Conservation (phyloP, 2,113 vertebrate species). For the cattle (Bos taurus) region DNA sequence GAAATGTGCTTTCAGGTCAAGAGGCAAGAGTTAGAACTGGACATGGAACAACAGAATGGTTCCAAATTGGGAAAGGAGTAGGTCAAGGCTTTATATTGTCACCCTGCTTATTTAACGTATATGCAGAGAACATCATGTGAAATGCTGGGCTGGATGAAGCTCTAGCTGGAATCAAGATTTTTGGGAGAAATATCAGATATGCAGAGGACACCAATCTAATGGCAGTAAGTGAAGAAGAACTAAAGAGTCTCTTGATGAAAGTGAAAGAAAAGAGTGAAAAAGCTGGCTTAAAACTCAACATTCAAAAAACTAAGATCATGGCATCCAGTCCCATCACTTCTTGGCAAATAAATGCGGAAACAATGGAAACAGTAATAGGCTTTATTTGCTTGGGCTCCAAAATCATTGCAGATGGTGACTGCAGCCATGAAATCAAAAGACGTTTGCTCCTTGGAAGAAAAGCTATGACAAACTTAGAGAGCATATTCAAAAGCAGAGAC, state of each 20-base stretch:
- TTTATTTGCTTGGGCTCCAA: not conserved
- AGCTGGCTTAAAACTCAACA: not conserved
- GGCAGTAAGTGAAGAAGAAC: not conserved
- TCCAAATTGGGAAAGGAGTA: not conserved
- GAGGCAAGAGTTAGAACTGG: not conserved
- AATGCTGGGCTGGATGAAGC: not conserved
- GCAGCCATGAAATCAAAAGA: not conserved
- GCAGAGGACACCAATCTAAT: not conserved
- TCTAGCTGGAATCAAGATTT: not conserved
- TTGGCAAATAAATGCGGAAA: not conserved
- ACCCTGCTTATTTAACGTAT: not conserved
- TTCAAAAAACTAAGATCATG: not conserved
- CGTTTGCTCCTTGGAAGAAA: not conserved
- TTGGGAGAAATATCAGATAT: not conserved
- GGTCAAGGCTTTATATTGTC: not conserved
- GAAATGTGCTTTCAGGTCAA: not conserved
- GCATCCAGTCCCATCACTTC: not conserved
- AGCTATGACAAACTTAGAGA: not conserved
- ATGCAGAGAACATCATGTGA: not conserved
- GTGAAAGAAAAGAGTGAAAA: not conserved
- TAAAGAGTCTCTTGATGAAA: not conserved
- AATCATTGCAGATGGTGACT: not conserved
- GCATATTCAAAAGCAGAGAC: not conserved
- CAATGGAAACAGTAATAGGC: not conserved
- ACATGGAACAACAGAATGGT: not conserved